Conservation (phyloP, 2,113 vertebrate genomes). For the Chlorodrepanis virens region DNA sequence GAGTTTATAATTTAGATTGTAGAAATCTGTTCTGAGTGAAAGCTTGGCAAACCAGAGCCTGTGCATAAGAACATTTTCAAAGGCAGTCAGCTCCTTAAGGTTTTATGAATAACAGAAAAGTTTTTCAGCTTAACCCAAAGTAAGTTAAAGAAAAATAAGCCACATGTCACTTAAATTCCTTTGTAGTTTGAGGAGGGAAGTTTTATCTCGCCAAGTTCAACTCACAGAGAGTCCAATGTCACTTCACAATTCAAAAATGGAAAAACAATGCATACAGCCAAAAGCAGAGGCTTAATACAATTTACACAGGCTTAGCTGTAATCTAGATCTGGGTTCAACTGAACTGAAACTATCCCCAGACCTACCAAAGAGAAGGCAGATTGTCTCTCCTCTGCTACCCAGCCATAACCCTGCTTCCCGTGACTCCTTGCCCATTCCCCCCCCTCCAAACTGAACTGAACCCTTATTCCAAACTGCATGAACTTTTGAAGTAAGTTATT, state of each 20-base stretch:
- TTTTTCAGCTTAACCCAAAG: background rate
- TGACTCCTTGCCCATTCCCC: background rate
- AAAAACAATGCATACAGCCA: background rate
- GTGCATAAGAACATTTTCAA: background rate
- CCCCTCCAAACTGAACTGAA: background rate
- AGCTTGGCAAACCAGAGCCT: background rate
- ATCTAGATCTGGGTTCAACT: background rate
- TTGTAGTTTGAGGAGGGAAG: background rate
- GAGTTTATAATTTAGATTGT: slow-evolving; percentile 24
- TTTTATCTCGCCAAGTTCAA: background rate
- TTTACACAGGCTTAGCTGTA: background rate
- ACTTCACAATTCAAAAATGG: background rate
- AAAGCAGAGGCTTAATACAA: background rate
- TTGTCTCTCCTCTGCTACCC: background rate
- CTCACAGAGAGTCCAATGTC: background rate
- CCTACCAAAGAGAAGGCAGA: background rate
- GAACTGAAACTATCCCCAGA: background rate
- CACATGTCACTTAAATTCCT: background rate
- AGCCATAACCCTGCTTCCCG: background rate
- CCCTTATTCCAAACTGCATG: background rate
- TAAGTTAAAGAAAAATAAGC: background rate
- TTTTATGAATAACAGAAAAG: background rate
- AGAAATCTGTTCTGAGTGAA: slow-evolving; percentile 33
- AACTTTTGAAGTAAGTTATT: background rate
- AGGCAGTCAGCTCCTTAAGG: background rate